Percentiles rank a stretch among this genome's conserved stretches.
These are phyloP conservation scores for Branchipolynoe longqiensis DNA, from an alignment of 2,888 invertebrate genomes.

Conservation along the genomic window DNA sequence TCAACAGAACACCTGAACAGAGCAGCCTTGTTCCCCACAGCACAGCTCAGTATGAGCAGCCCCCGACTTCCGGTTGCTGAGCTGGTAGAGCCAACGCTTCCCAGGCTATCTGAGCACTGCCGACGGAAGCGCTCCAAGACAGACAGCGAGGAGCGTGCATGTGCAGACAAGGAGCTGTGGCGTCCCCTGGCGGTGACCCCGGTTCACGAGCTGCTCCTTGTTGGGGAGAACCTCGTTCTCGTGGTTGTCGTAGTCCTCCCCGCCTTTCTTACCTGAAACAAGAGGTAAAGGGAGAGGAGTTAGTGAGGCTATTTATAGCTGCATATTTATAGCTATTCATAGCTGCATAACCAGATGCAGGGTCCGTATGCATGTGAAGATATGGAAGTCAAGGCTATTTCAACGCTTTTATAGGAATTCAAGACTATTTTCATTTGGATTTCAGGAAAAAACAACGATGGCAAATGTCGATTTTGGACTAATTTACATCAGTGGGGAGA, in stretches of 20 bases:
- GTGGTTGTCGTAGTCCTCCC: conserved; percentile 20
- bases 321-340: too few relatives aligned
- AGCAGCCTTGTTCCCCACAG: too few relatives aligned
- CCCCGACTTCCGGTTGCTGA: not conserved
- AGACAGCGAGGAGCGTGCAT: not conserved
- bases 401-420: too few relatives aligned
- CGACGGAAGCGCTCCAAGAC: not conserved
- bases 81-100: not conserved
- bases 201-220: conserved; percentile 47
- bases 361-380: too few relatives aligned
- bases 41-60: not conserved
- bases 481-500: too few relatives aligned
- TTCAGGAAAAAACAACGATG: too few relatives aligned
- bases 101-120: conserved; percentile 32
- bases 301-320: not conserved
- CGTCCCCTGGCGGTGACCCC: not conserved
- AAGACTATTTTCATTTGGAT: too few relatives aligned
- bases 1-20: too few relatives aligned
- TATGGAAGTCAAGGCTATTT: too few relatives aligned
- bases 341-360: too few relatives aligned
- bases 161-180: not conserved
- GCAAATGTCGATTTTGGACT: too few relatives aligned
- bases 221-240: conserved; percentile 55
- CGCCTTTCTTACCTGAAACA: conserved; percentile 27
- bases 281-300: not conserved